phyloP scores from a whole-genome alignment of 2,797 vertebrate species.

The Mormyrus hasselquistii region DNA sequence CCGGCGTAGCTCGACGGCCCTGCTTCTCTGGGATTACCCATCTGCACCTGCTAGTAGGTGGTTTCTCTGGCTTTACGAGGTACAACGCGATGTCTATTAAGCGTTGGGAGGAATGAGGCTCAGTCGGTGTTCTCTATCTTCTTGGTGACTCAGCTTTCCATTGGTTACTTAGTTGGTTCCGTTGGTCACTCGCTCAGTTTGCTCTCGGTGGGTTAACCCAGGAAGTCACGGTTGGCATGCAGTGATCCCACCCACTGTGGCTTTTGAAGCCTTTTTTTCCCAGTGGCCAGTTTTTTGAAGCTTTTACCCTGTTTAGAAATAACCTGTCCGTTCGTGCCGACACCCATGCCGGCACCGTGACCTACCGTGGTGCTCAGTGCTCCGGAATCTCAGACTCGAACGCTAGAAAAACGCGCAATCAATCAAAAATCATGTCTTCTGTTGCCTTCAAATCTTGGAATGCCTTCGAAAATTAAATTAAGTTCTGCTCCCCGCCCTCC shows the following conservation, averaged over 20 bases:
- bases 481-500: constrained; percentile 44
- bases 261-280: not conserved
- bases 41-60: not conserved
- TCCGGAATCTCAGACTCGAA: constrained; percentile 41
- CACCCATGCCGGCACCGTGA: not conserved
- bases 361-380: not conserved
- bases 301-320: not conserved
- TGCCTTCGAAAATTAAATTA: constrained; percentile 13
- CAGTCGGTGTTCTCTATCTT: not conserved
- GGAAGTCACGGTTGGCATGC: not conserved
- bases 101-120: not conserved
- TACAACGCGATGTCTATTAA: not conserved
- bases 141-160: not conserved
- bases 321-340: not conserved
- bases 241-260: not conserved
- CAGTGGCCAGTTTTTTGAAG: not conserved
- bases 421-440: not conserved
- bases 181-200: not conserved
- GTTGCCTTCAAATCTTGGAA: not conserved
- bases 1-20: not conserved
- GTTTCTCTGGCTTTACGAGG: not conserved
- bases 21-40: not conserved
- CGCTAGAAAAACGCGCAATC: constrained; percentile 15
- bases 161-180: not conserved
- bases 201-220: not conserved